Evolutionary conservation across 1,140 invertebrate genomes (phyloP).

Genomic region (Drosophila willistoni): DNA sequence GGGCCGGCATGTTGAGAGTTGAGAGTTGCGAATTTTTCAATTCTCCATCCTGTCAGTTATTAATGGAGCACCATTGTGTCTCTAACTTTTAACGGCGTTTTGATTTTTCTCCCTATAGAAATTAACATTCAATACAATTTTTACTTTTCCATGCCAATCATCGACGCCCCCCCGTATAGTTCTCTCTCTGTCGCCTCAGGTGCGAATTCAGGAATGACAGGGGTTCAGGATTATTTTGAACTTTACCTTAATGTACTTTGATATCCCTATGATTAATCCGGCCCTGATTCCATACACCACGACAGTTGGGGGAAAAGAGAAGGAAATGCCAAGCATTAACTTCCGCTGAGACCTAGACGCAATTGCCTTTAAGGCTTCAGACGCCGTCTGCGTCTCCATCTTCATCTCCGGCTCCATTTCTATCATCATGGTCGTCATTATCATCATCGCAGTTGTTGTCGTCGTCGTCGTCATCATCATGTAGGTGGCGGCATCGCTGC

Average conservation of each 20-base stretch:
- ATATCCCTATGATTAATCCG: background rate
- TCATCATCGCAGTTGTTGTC: constrained; percentile 20
- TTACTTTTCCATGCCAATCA: constrained; percentile 67
- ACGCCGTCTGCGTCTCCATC: constrained; percentile 14
- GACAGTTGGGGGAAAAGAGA: background rate
- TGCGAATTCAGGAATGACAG: background rate
- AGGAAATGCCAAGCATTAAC: constrained; percentile 21
- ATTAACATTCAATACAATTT: constrained; percentile 80
- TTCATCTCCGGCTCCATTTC: background rate
- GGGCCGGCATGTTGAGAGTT: constrained; percentile 25
- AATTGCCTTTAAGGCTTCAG: constrained; percentile 6
- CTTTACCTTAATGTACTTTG: too few species aligned
- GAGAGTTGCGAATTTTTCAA: constrained; percentile 10
- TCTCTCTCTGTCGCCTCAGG: background rate
- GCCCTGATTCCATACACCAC: background rate
- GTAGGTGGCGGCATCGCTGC: constrained; percentile 68
- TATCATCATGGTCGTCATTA: constrained; percentile 28
- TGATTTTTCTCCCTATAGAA: constrained; percentile 61
- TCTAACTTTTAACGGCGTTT: constrained; percentile 57
- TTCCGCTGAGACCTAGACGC: constrained; percentile 36
- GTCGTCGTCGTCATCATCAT: constrained; percentile 34
- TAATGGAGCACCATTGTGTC: constrained; percentile 75
- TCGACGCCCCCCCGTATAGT: constrained; percentile 59
- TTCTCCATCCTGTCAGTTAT: constrained; percentile 67
- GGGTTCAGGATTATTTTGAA: too few species aligned